phyloP scores from a whole-genome alignment of 2,797 vertebrate species.

The Gallinago nigripennis region DNA sequence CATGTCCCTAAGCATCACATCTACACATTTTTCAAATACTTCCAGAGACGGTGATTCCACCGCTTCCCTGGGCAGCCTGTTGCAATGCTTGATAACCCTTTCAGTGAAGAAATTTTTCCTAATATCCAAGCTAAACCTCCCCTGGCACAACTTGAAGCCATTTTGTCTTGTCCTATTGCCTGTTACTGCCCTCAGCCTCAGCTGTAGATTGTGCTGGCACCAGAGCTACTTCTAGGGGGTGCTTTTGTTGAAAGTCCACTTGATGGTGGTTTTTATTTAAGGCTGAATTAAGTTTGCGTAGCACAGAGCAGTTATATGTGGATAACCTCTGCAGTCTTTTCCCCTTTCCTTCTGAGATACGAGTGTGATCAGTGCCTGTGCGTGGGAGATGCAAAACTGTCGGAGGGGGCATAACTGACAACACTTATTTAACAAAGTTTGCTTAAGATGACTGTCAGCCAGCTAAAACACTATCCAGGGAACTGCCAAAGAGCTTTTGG shows the following conservation, averaged over 20 bases:
- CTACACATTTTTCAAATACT: background rate
- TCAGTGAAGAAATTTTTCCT: background rate
- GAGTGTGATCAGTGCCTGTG: background rate
- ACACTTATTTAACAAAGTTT: background rate
- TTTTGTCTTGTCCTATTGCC: background rate
- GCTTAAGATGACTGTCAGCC: background rate
- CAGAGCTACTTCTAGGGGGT: background rate
- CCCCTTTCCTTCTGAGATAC: too few species aligned
- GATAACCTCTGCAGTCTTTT: background rate
- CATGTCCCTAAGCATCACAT: background rate
- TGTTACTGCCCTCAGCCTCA: too few species aligned
- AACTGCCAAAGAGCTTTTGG: background rate
- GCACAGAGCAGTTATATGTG: background rate
- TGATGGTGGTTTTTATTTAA: background rate
- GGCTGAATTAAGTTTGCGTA: background rate
- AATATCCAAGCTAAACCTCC: background rate
- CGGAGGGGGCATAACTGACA: background rate
- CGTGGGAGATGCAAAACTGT: background rate
- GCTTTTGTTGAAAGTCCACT: background rate
- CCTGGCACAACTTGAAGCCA: background rate
- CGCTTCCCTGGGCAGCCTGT: background rate
- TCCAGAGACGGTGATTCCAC: background rate
- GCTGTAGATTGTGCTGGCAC: background rate
- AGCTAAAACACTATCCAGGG: background rate
- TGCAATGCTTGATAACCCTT: background rate